Evolutionary conservation across 92 coral and sea anemone genomes (phyloP), one percentile per base, ranked within the genome.

Genomic region (Parazoanthus atlanticus): DNA sequence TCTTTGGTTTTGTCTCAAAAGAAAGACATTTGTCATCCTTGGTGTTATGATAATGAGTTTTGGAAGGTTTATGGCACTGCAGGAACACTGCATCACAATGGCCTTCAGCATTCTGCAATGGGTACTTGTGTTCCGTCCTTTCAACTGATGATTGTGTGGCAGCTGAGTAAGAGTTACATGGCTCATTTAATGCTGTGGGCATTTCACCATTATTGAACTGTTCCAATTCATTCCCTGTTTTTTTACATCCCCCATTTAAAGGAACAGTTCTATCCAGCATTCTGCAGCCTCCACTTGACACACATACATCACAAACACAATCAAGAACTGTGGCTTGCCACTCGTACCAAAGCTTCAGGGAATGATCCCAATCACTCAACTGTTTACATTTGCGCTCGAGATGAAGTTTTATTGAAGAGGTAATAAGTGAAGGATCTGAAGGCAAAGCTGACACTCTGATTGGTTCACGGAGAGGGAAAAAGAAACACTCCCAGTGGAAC

Each of bases 401-500:
- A 82, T 82, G 31, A 26, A 82, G 61, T 69, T 40, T 38, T 46
- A 82, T 66, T 67, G 23, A 33, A 36, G 79, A 36, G 10, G 15
- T n/a, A 26, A 34, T 2, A 23, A 17, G 52, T 34, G 58, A 65
- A 6, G 43, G 72, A 32, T 21, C 65, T 65, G 61, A 38, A 15
- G 82, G 21, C 8, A 9, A 33, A 34, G 49, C 26, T 75, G 79
- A 38, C 10, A 82, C 19, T 38, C 10, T 66, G 34, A 91, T 23
- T 31, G 93, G 93, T 16, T 78, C 82, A 13, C 29, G 33, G 69
- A 91, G 66, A 78, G 93, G 93, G 61, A 91, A 75, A 81, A 91
- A 91, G 74, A 75, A 91, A 31, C 91, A 91, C 73, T 91, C 93
- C 93, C 93, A 91, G 61, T 88, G 91, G 76, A 91, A 89, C 0